A percentile compares a stretch with the other conserved stretches of the same genome.
Evolutionary conservation across 2,888 invertebrate species (phyloP).

Genomic region (Drosophila infuscata): DNA sequence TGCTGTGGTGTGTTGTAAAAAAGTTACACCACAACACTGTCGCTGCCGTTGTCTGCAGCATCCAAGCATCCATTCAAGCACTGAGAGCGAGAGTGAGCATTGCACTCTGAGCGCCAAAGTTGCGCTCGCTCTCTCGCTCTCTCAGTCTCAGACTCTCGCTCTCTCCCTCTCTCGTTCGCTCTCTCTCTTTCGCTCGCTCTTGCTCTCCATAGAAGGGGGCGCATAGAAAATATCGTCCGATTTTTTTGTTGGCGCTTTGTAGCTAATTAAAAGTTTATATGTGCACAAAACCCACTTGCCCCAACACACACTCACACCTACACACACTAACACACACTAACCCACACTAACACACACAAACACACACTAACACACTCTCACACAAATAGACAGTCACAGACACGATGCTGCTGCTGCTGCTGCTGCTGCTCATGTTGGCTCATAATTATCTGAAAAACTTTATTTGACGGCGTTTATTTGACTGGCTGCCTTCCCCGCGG

Average conservation of each 20-base stretch:
- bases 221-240: constrained; percentile 52
- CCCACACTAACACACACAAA: constrained; percentile 23
- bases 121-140: not conserved
- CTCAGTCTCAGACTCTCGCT: constrained; percentile 5
- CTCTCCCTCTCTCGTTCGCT: not conserved
- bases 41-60: constrained; percentile 11
- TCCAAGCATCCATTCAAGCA: constrained; percentile 10
- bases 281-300: constrained; percentile 42
- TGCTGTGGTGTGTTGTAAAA: constrained; percentile 64
- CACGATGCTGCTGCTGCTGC: constrained; percentile 1
- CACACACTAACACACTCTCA: constrained; percentile 28
- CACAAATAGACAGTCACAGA: constrained; percentile 13
- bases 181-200: constrained; percentile 11
- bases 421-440: constrained; percentile 42
- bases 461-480: constrained; percentile 78
- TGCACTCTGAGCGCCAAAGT: not conserved
- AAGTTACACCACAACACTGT: constrained; percentile 63
- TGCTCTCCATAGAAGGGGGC: constrained; percentile 10
- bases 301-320: constrained; percentile 17
- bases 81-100: constrained; percentile 5
- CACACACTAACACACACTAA: constrained; percentile 16
- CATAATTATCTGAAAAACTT: constrained; percentile 76
- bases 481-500: constrained; percentile 69
- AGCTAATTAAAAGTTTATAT: constrained; percentile 79
- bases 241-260: constrained; percentile 74